phyloP scores from a whole-genome alignment of 2,113 vertebrate species.

The Stercorarius parasiticus region DNA sequence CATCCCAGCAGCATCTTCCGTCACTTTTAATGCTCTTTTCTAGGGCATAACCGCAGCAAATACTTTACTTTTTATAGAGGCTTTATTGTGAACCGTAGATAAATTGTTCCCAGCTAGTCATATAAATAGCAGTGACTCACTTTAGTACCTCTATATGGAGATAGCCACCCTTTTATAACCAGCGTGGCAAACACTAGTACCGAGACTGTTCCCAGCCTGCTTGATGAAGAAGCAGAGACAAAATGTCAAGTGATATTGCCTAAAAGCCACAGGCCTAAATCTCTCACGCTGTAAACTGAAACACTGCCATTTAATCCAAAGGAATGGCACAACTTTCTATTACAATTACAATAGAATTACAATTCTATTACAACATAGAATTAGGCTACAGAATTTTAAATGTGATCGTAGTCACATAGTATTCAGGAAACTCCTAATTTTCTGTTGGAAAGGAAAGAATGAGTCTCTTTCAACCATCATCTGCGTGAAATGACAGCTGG shows the following conservation, averaged over 20 bases:
- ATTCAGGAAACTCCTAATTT: not conserved
- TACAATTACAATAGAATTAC: not conserved
- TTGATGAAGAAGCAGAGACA: not conserved
- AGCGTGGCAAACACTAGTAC: not conserved
- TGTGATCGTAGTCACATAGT: no score
- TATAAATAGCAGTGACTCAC: not conserved
- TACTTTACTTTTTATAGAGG: accelerated
- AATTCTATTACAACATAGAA: not conserved
- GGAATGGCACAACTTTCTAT: not conserved
- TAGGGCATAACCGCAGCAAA: accelerated
- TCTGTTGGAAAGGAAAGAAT: not conserved
- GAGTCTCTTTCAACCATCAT: not conserved
- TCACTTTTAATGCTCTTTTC: accelerated
- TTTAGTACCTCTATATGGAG: not conserved
- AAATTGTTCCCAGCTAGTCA: not conserved
- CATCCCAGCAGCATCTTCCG: not conserved
- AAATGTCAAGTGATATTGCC: not conserved
- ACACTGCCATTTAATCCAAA: not conserved
- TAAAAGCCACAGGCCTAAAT: not conserved
- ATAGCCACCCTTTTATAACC: not conserved
- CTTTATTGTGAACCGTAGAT: not conserved
- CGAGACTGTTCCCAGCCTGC: accelerated
- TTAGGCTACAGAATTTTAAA: not conserved
- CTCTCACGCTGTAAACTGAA: not conserved
- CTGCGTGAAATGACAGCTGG: not conserved